A percentile compares a stretch with the other conserved stretches of the same genome.
phyloP scores from a whole-genome alignment of 1,140 invertebrate species.

The Pseudoatta argentina region DNA sequence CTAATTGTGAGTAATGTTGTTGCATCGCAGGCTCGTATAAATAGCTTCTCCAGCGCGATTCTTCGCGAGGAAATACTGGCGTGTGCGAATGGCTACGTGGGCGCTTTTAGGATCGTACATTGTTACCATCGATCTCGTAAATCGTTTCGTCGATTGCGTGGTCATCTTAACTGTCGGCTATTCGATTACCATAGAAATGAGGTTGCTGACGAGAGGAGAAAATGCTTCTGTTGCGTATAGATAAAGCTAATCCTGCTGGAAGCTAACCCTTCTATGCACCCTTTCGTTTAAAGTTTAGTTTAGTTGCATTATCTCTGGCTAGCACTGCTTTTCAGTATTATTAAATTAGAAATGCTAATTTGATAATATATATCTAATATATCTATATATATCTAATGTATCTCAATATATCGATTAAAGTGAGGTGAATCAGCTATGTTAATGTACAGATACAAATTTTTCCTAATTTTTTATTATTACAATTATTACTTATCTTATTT shows the following conservation, averaged over 20 bases:
- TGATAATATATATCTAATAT: too few relatives aligned
- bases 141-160: constrained; percentile 46
- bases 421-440: not conserved
- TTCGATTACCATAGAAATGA: constrained; percentile 52
- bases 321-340: not conserved
- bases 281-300: not conserved
- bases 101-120: constrained; percentile 43
- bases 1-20: constrained; percentile 22
- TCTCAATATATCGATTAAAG: not conserved
- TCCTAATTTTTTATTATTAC: not conserved
- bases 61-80: constrained; percentile 5
- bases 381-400: too few relatives aligned
- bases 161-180: constrained; percentile 33
- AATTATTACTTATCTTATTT: not conserved
- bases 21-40: constrained; percentile 16
- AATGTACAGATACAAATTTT: not conserved
- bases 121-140: constrained; percentile 59
- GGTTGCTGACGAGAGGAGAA: constrained; percentile 10
- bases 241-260: not conserved
- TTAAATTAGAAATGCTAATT: not conserved
- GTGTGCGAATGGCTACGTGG: constrained; percentile 38
- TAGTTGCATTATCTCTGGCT: not conserved
- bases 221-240: constrained; percentile 16
- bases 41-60: constrained; percentile 31
- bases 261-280: not conserved